phyloP scores from a whole-genome alignment of 2,113 vertebrate genomes.

The Zapornia atra region DNA sequence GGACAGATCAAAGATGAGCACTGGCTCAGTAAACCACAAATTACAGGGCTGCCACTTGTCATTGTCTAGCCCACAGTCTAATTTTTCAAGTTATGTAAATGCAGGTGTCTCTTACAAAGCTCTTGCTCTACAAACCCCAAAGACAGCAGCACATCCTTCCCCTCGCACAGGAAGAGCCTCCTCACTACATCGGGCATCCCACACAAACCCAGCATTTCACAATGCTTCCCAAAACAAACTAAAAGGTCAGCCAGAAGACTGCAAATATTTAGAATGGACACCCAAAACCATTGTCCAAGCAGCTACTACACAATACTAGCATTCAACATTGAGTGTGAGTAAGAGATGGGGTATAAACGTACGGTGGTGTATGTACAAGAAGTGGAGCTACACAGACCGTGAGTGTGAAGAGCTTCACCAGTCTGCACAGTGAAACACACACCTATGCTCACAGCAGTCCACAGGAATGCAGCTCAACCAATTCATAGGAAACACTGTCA shows the following conservation, averaged over 20 bases:
- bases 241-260: neutral
- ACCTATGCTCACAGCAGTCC: neutral
- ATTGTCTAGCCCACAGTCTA: neutral
- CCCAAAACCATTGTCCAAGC: neutral
- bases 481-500: neutral
- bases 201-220: neutral
- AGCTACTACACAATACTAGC: neutral
- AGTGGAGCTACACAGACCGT: neutral
- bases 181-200: neutral
- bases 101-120: neutral
- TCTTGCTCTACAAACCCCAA: neutral
- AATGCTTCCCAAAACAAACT: neutral
- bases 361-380: neutral
- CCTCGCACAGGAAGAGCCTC: fast-evolving
- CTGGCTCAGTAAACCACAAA: neutral
- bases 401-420: neutral
- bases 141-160: neutral
- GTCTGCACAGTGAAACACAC: neutral
- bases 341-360: neutral
- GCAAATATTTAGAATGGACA: neutral
- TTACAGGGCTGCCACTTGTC: neutral
- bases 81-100: neutral
- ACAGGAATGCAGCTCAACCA: neutral
- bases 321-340: neutral
- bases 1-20: neutral